phyloP scores from a whole-genome alignment of 2,888 invertebrate species.

The Marronus borbonicus region DNA sequence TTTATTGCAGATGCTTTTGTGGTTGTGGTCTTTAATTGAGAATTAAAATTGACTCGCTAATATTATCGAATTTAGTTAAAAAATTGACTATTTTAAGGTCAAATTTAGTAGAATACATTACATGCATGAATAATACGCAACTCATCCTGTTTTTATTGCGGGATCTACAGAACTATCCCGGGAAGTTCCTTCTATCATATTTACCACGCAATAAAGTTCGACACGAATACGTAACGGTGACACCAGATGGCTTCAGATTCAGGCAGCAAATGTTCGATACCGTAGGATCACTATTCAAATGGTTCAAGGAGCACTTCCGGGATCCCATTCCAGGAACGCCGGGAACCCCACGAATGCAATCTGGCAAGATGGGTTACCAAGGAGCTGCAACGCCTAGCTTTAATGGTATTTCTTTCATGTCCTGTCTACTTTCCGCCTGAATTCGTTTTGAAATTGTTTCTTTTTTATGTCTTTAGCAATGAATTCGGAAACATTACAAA shows the following conservation, averaged over 20 bases:
- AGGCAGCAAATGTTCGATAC: constrained; percentile 91
- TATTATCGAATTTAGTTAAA: constrained; percentile 21
- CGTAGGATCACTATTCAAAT: constrained; percentile 85
- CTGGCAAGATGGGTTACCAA: constrained; percentile 66
- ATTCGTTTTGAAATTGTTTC: constrained; percentile 38
- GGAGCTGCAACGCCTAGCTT: constrained; percentile 63
- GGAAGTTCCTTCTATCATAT: constrained; percentile 95
- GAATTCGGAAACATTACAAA: constrained; percentile 79
- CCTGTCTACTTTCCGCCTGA: not conserved
- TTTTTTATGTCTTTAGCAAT: constrained; percentile 68
- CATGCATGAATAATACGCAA: too few relatives aligned
- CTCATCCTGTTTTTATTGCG: too few relatives aligned
- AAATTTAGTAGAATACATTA: too few relatives aligned
- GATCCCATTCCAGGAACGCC: constrained; percentile 89
- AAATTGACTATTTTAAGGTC: too few relatives aligned
- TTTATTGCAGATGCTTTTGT: too few relatives aligned
- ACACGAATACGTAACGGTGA: constrained; percentile 94
- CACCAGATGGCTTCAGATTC: constrained; percentile 94
- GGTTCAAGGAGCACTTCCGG: constrained; percentile 99
- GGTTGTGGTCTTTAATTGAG: too few relatives aligned
- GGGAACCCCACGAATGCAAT: constrained; percentile 79
- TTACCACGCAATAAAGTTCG: constrained; percentile 87
- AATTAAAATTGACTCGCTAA: not conserved
- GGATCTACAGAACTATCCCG: constrained; percentile 80
- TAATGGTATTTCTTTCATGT: constrained; percentile 55